Evolutionary conservation across 2,113 vertebrate species (phyloP).

Genomic region (Pionites leucogaster): DNA sequence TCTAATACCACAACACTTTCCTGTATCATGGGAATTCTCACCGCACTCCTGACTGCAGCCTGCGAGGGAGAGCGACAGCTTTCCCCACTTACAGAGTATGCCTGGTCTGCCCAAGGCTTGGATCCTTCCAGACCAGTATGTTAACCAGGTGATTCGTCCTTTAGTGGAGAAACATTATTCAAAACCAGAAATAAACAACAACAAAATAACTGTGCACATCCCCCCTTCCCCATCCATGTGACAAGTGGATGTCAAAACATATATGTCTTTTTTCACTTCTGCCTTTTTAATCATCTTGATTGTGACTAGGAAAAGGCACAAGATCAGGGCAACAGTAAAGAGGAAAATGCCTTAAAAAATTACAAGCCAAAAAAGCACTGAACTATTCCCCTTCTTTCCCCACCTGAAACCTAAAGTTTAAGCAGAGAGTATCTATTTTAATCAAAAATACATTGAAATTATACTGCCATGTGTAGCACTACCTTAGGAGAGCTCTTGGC

Average conservation of each 20-base stretch:
- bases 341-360: background rate
- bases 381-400: background rate
- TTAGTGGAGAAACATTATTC: background rate
- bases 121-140: background rate
- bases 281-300: background rate
- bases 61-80: background rate
- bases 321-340: background rate
- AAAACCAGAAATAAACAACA: background rate
- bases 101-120: background rate
- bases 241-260: background rate
- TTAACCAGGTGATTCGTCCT: background rate
- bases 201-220: background rate
- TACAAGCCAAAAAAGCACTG: background rate
- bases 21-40: background rate
- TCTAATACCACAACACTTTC: background rate
- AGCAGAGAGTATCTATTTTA: background rate
- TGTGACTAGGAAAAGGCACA: background rate
- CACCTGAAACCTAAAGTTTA: background rate
- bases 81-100: background rate
- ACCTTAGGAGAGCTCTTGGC: background rate
- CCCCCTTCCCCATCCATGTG: background rate
- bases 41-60: fast-evolving
- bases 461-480: too few relatives aligned
- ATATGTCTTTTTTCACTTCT: background rate
- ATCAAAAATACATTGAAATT: background rate